phyloP scores from a whole-genome alignment of 23 tunicate genomes.

The Botrylloides violaceus region DNA sequence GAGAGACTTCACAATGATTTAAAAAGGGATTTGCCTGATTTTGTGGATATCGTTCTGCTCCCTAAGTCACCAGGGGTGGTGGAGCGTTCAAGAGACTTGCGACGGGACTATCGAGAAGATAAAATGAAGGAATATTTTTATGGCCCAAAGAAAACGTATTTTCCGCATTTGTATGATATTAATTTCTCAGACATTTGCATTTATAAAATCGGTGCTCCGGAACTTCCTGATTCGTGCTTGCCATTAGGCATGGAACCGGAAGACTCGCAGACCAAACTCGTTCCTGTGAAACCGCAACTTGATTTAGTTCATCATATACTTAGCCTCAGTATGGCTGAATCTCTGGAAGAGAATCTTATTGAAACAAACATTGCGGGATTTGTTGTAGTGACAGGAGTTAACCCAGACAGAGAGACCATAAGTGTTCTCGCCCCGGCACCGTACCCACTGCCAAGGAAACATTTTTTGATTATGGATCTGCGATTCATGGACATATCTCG shows the following conservation, averaged over 20 bases:
- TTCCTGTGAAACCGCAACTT: slow-evolving; percentile 55
- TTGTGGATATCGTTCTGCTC: slow-evolving; percentile 75
- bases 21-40: slow-evolving; percentile 76
- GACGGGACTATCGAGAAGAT: slow-evolving; percentile 72
- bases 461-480: slow-evolving; percentile 78
- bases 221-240: slow-evolving; percentile 73
- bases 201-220: slow-evolving; percentile 86
- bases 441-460: slow-evolving; percentile 63
- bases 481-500: slow-evolving; percentile 49
- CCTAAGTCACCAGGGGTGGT: slow-evolving; percentile 94
- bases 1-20: slow-evolving; percentile 87
- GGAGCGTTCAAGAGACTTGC: slow-evolving; percentile 50
- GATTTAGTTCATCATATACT: slow-evolving; percentile 78
- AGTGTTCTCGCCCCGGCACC: slow-evolving; percentile 89
- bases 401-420: slow-evolving; percentile 57
- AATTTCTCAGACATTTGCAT: slow-evolving; percentile 58
- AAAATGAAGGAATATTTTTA: slow-evolving; percentile 75
- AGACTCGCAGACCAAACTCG: slow-evolving; percentile 87
- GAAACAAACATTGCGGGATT: slow-evolving; percentile 94
- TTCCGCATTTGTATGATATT: slow-evolving; percentile 81
- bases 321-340: slow-evolving; percentile 84
- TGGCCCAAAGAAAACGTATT: slow-evolving; percentile 75
- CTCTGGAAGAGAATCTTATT: slow-evolving; percentile 73
- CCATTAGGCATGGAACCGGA: slow-evolving; percentile 89
- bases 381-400: slow-evolving; percentile 80